phyloP scores from a whole-genome alignment of 2,113 vertebrate genomes.

The Sceloporus tristichus region DNA sequence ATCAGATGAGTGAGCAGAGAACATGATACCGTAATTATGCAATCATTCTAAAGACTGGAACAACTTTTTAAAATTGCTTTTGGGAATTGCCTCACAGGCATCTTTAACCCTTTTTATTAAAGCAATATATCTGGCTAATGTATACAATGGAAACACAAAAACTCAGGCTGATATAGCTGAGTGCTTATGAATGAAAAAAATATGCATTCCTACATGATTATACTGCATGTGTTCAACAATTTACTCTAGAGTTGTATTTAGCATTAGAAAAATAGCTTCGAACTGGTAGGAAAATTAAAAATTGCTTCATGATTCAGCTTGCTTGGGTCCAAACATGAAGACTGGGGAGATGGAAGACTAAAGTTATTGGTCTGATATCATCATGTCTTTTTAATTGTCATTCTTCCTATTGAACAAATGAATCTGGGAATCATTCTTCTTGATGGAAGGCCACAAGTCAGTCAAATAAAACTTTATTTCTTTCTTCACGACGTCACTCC shows the following conservation, averaged over 20 bases:
- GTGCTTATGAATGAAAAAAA: conserved; percentile 13
- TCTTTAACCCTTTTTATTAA: conserved; percentile 24
- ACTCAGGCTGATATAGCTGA: conserved; percentile 4
- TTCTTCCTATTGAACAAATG: neutral
- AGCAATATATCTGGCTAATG: conserved; percentile 7
- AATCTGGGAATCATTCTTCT: too few species aligned
- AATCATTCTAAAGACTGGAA: conserved; percentile 12
- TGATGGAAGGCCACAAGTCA: neutral
- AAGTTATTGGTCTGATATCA: neutral
- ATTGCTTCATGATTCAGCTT: neutral
- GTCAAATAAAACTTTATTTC: neutral
- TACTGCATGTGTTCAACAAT: neutral
- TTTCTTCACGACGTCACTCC: too few species aligned
- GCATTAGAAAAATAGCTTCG: neutral
- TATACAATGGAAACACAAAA: neutral
- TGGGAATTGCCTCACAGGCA: neutral
- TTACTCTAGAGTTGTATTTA: neutral
- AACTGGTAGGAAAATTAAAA: neutral
- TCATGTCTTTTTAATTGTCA: neutral
- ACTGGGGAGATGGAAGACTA: neutral
- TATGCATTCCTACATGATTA: neutral
- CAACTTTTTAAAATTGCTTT: conserved; percentile 27
- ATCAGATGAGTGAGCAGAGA: conserved; percentile 14
- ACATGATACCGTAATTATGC: conserved; percentile 12
- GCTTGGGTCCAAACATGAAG: too few species aligned